Evolutionary conservation across 2,888 invertebrate genomes (phyloP), one percentile per base, ranked within the genome.

Genomic region (Hemicrepidius hirtus): DNA sequence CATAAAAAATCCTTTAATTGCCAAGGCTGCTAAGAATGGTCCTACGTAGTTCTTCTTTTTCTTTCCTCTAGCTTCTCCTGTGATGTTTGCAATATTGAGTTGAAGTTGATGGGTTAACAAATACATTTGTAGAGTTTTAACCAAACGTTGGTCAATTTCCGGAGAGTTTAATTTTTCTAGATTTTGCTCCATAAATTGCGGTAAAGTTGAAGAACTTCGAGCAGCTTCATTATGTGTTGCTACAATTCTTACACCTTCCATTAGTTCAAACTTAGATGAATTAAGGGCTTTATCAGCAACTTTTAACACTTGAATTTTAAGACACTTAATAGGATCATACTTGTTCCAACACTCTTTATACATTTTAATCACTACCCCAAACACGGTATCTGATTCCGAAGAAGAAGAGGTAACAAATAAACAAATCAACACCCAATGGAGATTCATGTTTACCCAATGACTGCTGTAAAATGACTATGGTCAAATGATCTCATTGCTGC

Each of bases 1-100:
- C 16, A 94, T 86, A 82, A 94, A 92, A 40, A 91, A 91, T 41
- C 92, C 92, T 83, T 94, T 94, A 66, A 94, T 88, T 55, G 93
- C 90, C 35, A 93, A 87, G 10, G 92, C 92, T 71, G 92, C 92
- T 32, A 93, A 86, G 0, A 93, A 91, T 0, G 91, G 92, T 68
- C 91, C 88, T 86, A 91, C 89, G 80, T 92, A 91, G 84, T 91
- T 86, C 84, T 91, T 85, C 20, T 32, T 50, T 10, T 53, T 63
- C 78, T 91, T 91, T 60, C 90, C 86, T 69, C 91, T 89, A 32
- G 88, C 92, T 87, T 90, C 89, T 79, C 83, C 84, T 65, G 82
- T 44, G 63, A 88, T 76, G 24, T 84, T 79, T 1, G 85, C 83
- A 6, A 85, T 60, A 60, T 82, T 81, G 7, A 87, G 71, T 71